Base-by-base conservation (phyloP, 2,113 vertebrate species). In the Oryzias javanicus region DNA sequence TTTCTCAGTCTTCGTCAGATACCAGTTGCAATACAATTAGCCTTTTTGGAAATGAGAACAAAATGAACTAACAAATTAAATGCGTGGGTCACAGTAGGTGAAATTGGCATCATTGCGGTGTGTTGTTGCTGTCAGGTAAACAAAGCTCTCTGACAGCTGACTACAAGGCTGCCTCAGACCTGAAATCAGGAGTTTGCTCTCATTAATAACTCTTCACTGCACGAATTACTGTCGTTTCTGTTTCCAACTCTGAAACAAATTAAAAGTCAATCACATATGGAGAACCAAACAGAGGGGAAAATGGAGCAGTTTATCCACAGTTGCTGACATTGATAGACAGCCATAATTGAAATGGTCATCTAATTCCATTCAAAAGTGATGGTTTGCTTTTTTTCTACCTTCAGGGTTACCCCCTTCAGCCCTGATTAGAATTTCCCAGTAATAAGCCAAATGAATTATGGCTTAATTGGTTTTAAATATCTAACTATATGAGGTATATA, bases 391-490 rank as follows among this genome's bases (percentile, higher is more conserved):
- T n/a, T 84, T 81, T 42, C 63, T 77, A 82, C 71, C 83, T 73
- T 70, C 56, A 41, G 74, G 80, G 85, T 82, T 83, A 79, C 75
- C 71, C 71, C 76, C 69, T 72, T 60, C 18, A 70, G 70, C 69
- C 70, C 72, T 88, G 87, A 86, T 88, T 86, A 90, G 74, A 89
- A 86, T 87, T 87, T 85, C 74, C 76, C 77, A 86, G 70, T 89
- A 89, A 90, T 91, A 89, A 90, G 88, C 84, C 58, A 79, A 87
- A 87, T 88, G 90, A 91, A 93, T 91, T 88, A 89, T 49, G 69
- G 72, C 81, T 87, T 91, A 92, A 92, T 92, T 91, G 89, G 82
- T 86, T 86, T n/a, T 90, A 89, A 91, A 91, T 88, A 83, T 80
- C 55, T 59, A 78, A 78, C 82, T 86, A 88, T 86, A 78, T 74